Conservation (phyloP, 2,113 vertebrate species). For the Melanostigma gelatinosum region DNA sequence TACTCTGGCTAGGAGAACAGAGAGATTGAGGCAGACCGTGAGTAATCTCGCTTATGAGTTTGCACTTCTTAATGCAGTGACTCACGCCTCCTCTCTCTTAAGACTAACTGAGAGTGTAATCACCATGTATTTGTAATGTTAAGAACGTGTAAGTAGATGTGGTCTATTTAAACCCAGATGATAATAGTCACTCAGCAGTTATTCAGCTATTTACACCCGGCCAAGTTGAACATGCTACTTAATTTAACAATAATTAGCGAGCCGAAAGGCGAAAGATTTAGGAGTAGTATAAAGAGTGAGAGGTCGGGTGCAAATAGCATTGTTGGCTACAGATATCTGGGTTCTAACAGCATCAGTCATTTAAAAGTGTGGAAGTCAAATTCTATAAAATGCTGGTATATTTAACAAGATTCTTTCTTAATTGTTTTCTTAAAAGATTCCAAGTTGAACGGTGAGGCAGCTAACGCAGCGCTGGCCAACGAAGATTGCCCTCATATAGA, state of each 20-base stretch:
- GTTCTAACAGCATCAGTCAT: neutral
- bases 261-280: neutral
- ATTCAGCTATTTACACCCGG: neutral
- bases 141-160: conserved; percentile 27
- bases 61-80: conserved; percentile 58
- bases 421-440: conserved; percentile 87
- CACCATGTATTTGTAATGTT: conserved; percentile 26
- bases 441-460: conserved; percentile 98
- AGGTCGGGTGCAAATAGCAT: neutral
- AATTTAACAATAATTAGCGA: neutral
- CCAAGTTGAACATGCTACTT: neutral
- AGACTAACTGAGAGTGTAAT: conserved; percentile 27
- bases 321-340: neutral
- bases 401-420: conserved; percentile 36
- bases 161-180: neutral
- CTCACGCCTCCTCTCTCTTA: conserved; percentile 49
- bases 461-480: conserved; percentile 97
- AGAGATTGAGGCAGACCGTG: conserved; percentile 46
- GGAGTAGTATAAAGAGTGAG: neutral
- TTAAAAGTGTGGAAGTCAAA: neutral
- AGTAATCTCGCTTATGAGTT: conserved; percentile 72
- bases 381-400: neutral
- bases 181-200: neutral
- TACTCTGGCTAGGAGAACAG: conserved; percentile 35
- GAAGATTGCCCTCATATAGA: conserved; percentile 99